A percentile compares a stretch with the other conserved stretches of the same genome.
Conservation (phyloP, 2,797 vertebrate species). For the Limosa lapponica region DNA sequence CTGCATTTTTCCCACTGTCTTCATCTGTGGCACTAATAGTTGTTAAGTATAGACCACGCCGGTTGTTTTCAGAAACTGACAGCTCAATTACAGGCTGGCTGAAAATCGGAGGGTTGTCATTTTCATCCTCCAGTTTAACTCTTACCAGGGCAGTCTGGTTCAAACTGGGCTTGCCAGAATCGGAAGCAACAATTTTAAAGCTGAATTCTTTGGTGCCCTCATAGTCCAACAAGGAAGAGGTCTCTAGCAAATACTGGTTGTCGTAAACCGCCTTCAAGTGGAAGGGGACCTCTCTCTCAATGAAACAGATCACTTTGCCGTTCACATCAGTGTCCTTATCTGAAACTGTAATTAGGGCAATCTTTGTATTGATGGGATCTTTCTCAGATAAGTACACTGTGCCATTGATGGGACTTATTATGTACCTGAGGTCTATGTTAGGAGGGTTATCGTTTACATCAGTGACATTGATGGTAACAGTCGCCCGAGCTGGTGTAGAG, state of each 20-base stretch:
- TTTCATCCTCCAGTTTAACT: slow-evolving; percentile 97
- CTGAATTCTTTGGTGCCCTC: slow-evolving; percentile 99
- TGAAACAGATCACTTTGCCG: slow-evolving; percentile 99
- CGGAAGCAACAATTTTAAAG: slow-evolving; percentile 98
- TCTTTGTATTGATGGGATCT: slow-evolving; percentile 98
- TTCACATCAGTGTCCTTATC: slow-evolving; percentile 99
- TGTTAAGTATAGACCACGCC: slow-evolving; percentile 95
- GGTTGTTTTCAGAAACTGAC: slow-evolving; percentile 98
- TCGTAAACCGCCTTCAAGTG: slow-evolving; percentile 98
- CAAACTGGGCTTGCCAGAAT: slow-evolving; percentile 97
- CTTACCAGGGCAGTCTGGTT: slow-evolving; percentile 97
- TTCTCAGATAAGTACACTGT: slow-evolving; percentile 99
- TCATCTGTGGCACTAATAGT: slow-evolving; percentile 97
- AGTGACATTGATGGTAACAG: slow-evolving; percentile 96
- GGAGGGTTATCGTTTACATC: slow-evolving; percentile 99
- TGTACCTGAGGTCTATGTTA: slow-evolving; percentile 98
- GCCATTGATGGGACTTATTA: slow-evolving; percentile 98
- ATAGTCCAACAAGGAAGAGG: slow-evolving; percentile 96
- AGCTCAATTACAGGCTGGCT: slow-evolving; percentile 98
- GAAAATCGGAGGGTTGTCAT: slow-evolving; percentile 98
- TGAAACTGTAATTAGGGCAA: slow-evolving; percentile 97
- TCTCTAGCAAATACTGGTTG: slow-evolving; percentile 98
- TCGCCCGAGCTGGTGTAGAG: slow-evolving; percentile 94
- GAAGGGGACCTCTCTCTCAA: slow-evolving; percentile 98
- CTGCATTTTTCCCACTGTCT: slow-evolving; percentile 97